Evolutionary conservation across 2,888 invertebrate species (phyloP).

Genomic region (Erebia aethiops): DNA sequence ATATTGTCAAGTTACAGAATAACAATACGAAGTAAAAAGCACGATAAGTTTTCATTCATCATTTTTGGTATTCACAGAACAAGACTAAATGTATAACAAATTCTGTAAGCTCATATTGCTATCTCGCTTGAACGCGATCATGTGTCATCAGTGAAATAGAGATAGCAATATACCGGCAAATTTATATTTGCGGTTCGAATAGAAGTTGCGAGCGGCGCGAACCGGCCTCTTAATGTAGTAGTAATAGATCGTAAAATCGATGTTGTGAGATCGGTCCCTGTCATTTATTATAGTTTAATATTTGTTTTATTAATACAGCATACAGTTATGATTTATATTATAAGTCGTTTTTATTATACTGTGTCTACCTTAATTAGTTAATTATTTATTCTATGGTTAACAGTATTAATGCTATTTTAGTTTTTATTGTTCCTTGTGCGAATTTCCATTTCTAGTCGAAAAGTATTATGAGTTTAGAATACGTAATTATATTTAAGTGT

Average conservation of each 20-base stretch:
- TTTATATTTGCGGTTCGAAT: no score
- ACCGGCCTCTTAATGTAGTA: slow-evolving; percentile 16
- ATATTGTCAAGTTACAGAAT: no score
- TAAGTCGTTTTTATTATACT: background rate
- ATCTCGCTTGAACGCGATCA: no score
- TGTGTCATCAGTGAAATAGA: no score
- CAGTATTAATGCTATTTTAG: background rate
- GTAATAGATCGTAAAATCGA: slow-evolving; percentile 23
- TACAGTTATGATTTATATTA: background rate
- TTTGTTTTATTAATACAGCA: background rate
- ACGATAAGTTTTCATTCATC: no score
- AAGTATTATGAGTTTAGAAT: background rate
- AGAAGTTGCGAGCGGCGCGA: no score
- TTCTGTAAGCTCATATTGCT: no score
- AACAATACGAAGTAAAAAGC: no score
- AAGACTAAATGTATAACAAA: no score
- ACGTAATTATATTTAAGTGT: background rate
- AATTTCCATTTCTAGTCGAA: background rate
- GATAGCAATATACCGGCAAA: no score
- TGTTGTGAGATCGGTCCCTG: slow-evolving; percentile 8
- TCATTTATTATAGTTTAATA: background rate
- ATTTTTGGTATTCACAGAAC: no score
- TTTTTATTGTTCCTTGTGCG: background rate
- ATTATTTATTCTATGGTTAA: background rate
- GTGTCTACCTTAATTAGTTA: background rate